Percentiles rank a stretch among this genome's conserved stretches.
Evolutionary conservation across 2,113 vertebrate genomes (phyloP).

Genomic region (Sander lucioperca): DNA sequence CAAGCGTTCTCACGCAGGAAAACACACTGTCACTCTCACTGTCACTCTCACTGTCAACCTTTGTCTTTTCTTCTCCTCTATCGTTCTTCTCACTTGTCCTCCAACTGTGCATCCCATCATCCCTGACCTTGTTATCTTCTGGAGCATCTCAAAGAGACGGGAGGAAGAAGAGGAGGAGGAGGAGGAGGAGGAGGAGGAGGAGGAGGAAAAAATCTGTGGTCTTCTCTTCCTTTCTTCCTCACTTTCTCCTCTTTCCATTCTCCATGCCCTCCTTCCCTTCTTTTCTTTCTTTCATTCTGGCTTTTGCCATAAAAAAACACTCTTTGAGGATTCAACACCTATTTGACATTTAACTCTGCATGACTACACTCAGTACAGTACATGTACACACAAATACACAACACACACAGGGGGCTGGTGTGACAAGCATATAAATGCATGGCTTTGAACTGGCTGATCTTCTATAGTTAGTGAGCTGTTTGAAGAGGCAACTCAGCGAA

Average conservation of each 20-base stretch:
- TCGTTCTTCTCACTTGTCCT: constrained; percentile 42
- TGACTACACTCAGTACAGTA: neutral
- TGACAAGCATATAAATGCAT: constrained; percentile 27
- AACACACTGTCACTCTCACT: constrained; percentile 50
- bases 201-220: neutral
- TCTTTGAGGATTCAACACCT: constrained; percentile 7
- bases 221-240: neutral
- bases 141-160: constrained; percentile 63
- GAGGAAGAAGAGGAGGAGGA: neutral
- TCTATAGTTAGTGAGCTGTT: constrained; percentile 11
- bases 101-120: constrained; percentile 63
- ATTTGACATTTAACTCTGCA: constrained; percentile 3
- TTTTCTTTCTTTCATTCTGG: neutral
- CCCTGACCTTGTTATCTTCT: constrained; percentile 74
- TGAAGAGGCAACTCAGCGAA: constrained; percentile 34
- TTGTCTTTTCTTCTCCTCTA: constrained; percentile 27
- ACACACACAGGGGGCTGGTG: neutral
- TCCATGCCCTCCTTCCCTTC: neutral
- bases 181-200: constrained; percentile 5
- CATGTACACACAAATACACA: neutral
- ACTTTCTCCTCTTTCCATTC: neutral
- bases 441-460: constrained; percentile 23
- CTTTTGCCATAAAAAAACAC: constrained; percentile 1
- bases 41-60: constrained; percentile 60
- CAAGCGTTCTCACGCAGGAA: constrained; percentile 7